These are phyloP conservation scores for Diadumene lineata DNA, from an alignment of 92 coral and sea anemone species.

Conservation along the genomic window DNA sequence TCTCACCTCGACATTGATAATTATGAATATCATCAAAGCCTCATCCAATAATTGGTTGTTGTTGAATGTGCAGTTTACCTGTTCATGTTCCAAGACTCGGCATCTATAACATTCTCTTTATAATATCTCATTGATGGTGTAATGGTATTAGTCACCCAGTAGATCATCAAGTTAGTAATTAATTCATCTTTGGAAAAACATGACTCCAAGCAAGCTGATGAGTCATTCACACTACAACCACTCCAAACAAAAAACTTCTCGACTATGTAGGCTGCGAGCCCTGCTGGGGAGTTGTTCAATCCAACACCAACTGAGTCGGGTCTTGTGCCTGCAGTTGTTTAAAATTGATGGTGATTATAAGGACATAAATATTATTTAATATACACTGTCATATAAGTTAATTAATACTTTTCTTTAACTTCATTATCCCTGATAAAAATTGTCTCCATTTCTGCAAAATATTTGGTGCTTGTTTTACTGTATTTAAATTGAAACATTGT, in stretches of 20 bases:
- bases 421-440: too few species aligned
- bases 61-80: slow-evolving; percentile 4
- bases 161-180: slow-evolving; percentile 80
- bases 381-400: too few species aligned
- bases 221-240: slow-evolving; percentile 65
- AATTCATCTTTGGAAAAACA: slow-evolving; percentile 80
- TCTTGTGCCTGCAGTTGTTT: slow-evolving; percentile 74
- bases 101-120: slow-evolving; percentile 39
- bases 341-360: too few species aligned
- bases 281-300: slow-evolving; percentile 84
- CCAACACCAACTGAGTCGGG: slow-evolving; percentile 86
- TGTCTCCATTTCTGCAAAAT: too few species aligned
- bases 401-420: too few species aligned
- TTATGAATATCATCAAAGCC: neutral
- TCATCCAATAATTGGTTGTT: neutral
- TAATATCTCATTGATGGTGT: slow-evolving; percentile 79
- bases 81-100: neutral
- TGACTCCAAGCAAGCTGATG: slow-evolving; percentile 69
- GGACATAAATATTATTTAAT: too few species aligned
- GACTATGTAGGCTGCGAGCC: slow-evolving; percentile 79
- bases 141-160: slow-evolving; percentile 75
- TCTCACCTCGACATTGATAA: too few species aligned
- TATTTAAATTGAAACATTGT: too few species aligned
- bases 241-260: slow-evolving; percentile 83
- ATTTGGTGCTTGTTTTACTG: too few species aligned